Evolutionary conservation across 2,113 vertebrate genomes (phyloP).

Genomic region (Monopterus albus): DNA sequence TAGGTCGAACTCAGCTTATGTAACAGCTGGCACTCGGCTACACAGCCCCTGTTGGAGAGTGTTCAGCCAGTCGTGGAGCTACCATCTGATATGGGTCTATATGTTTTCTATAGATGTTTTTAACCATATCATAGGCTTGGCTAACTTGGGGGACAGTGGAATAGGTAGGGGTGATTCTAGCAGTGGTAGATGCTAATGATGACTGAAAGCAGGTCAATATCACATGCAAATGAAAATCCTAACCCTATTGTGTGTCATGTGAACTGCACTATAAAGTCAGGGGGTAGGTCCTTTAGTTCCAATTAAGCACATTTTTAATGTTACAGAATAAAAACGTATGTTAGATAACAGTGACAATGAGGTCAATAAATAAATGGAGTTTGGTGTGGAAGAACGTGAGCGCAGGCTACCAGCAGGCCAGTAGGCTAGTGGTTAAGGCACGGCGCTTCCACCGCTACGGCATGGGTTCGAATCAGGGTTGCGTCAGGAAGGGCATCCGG

Average conservation of each 20-base stretch:
- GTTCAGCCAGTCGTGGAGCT: slow-evolving; percentile 32
- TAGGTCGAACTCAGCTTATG: slow-evolving; percentile 24
- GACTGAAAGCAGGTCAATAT: neutral
- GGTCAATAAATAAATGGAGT: too few species aligned
- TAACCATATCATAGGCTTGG: neutral
- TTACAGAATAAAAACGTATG: too few species aligned
- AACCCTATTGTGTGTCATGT: neutral
- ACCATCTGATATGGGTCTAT: slow-evolving; percentile 1
- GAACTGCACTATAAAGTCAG: too few species aligned
- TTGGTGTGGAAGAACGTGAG: too few species aligned
- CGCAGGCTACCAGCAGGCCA: too few species aligned
- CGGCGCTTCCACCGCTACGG: too few species aligned
- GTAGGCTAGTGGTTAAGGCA: too few species aligned
- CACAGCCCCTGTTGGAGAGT: slow-evolving; percentile 10
- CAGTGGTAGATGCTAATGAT: neutral
- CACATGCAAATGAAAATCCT: neutral
- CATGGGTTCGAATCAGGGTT: too few species aligned
- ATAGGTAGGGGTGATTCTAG: neutral
- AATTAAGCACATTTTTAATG: neutral
- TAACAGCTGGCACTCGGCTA: slow-evolving; percentile 35
- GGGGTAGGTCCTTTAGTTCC: too few species aligned
- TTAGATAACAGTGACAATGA: too few species aligned
- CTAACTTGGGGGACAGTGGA: neutral
- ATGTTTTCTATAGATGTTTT: slow-evolving; percentile 8
- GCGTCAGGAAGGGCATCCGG: too few species aligned